Conservation (phyloP, 1,140 invertebrate species). For the Pentalonia nigronervosa region DNA sequence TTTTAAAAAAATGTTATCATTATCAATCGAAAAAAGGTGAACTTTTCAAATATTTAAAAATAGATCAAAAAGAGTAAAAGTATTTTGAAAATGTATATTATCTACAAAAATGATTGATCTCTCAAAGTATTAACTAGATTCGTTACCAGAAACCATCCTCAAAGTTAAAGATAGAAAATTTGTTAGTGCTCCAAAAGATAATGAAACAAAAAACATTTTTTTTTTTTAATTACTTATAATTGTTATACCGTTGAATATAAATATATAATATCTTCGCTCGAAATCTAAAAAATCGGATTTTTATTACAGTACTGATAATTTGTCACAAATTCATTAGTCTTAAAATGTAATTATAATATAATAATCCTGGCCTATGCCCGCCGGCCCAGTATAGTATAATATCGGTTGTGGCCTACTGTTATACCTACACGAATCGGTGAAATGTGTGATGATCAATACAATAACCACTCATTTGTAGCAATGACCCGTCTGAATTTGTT, state of each 20-base stretch:
- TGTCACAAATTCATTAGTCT: neutral
- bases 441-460: neutral
- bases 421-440: neutral
- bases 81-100: too few relatives aligned
- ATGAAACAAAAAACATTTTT: neutral
- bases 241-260: neutral
- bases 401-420: neutral
- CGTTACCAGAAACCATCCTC: neutral
- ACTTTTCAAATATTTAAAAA: too few relatives aligned
- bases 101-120: too few relatives aligned
- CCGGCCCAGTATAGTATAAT: neutral
- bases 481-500: neutral
- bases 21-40: too few relatives aligned
- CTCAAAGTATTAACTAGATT: neutral
- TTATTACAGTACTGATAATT: neutral
- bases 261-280: neutral
- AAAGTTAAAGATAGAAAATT: neutral
- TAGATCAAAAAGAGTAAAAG: too few relatives aligned
- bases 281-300: neutral
- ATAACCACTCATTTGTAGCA: neutral
- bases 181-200: neutral
- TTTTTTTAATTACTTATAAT: neutral
- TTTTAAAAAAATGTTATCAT: too few relatives aligned
- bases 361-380: neutral
- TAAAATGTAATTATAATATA: neutral